These are phyloP conservation scores for Thalassaphorura encarpata DNA, from an alignment of 1,140 invertebrate species.

Conservation along the genomic window DNA sequence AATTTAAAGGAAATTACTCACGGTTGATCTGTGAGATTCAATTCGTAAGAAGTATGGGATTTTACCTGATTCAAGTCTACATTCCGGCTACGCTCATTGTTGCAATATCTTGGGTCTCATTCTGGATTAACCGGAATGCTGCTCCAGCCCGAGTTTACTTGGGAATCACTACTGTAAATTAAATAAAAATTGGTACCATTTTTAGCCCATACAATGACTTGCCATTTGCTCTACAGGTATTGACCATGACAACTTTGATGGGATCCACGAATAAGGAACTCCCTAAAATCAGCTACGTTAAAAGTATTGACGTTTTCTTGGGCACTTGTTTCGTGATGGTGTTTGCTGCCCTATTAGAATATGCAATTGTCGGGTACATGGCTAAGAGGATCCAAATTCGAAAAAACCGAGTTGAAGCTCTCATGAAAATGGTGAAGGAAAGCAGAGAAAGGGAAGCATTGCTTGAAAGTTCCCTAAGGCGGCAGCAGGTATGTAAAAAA, in stretches of 20 bases:
- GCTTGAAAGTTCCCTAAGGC: not conserved
- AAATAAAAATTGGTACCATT: slow-evolving; percentile 8
- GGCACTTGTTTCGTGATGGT: slow-evolving; percentile 98
- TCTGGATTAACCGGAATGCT: slow-evolving; percentile 89
- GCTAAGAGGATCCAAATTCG: slow-evolving; percentile 90
- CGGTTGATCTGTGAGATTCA: slow-evolving; percentile 93
- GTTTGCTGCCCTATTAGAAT: slow-evolving; percentile 62
- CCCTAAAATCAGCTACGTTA: slow-evolving; percentile 97
- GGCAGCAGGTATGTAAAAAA: too few species aligned
- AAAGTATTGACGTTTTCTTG: slow-evolving; percentile 95
- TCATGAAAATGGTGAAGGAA: slow-evolving; percentile 82
- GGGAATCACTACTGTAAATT: slow-evolving; percentile 75
- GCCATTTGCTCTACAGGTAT: slow-evolving; percentile 48
- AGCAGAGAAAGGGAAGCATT: slow-evolving; percentile 40
- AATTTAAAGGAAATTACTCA: slow-evolving; percentile 89
- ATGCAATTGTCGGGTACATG: slow-evolving; percentile 89
- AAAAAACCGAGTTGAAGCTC: slow-evolving; percentile 73
- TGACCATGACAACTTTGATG: slow-evolving; percentile 98
- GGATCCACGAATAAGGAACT: slow-evolving; percentile 94
- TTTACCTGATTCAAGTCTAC: slow-evolving; percentile 99
- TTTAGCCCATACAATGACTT: not conserved
- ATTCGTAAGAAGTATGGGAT: slow-evolving; percentile 94
- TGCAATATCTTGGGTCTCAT: slow-evolving; percentile 97
- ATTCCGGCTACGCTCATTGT: slow-evolving; percentile 95
- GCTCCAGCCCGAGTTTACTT: slow-evolving; percentile 92